These are phyloP conservation scores for Lepidurus couesii DNA, from an alignment of 1,140 invertebrate genomes.

Conservation along the genomic window DNA sequence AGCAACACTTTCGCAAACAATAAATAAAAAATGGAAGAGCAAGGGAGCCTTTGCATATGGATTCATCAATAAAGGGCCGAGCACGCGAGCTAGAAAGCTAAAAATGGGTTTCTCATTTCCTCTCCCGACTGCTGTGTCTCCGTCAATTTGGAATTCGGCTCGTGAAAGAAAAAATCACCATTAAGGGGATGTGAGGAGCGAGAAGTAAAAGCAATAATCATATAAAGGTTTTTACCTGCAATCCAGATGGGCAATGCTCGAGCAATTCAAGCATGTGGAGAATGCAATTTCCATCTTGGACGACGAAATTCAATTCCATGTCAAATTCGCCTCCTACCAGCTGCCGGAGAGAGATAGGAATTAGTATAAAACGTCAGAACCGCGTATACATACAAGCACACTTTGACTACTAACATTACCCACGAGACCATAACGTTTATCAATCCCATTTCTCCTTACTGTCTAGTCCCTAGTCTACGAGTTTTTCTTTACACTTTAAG, in stretches of 20 bases:
- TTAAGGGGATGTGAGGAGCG: slow-evolving; percentile 38
- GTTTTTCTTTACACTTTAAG: too few species aligned
- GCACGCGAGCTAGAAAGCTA: not conserved
- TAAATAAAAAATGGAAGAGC: too few species aligned
- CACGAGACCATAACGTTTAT: not conserved
- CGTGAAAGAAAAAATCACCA: not conserved
- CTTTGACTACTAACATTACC: not conserved
- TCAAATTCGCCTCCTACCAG: slow-evolving; percentile 98
- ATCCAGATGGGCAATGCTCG: slow-evolving; percentile 87
- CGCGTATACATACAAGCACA: not conserved
- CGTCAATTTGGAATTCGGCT: not conserved
- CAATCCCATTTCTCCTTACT: not conserved
- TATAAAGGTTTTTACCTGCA: slow-evolving; percentile 66
- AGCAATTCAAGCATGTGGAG: slow-evolving; percentile 94
- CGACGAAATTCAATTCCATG: slow-evolving; percentile 98
- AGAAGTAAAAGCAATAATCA: slow-evolving; percentile 37
- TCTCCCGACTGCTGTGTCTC: not conserved
- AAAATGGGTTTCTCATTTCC: not conserved
- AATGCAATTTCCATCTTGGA: slow-evolving; percentile 95
- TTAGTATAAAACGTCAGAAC: not conserved
- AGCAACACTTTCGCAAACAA: too few species aligned
- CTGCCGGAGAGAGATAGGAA: slow-evolving; percentile 55
- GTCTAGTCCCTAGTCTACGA: too few species aligned
- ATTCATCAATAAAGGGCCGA: not conserved
- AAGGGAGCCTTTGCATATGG: too few species aligned